A percentile compares a stretch with the other conserved stretches of the same genome.
These are phyloP conservation scores for Nephrotoma guestfalica DNA, from an alignment of 2,888 invertebrate genomes.

Conservation along the genomic window DNA sequence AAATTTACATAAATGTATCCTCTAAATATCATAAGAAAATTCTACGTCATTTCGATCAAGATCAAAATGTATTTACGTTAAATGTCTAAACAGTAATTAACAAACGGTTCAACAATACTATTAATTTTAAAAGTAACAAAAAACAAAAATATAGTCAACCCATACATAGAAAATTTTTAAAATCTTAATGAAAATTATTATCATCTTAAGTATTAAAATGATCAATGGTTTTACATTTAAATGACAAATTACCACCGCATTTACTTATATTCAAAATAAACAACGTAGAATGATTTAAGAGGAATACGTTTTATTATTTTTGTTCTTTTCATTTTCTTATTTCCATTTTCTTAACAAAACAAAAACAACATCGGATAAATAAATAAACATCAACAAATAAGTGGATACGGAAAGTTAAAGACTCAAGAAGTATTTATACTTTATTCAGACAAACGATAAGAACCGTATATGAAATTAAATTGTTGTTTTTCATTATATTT, in stretches of 20 bases:
- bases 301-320: neutral
- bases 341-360: neutral
- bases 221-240: neutral
- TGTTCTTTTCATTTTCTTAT: neutral
- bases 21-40: too few relatives aligned
- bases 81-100: neutral
- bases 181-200: neutral
- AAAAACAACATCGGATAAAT: neutral
- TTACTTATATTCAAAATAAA: neutral
- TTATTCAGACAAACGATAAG: neutral
- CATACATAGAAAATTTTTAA: neutral
- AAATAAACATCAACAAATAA: neutral
- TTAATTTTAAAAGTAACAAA: neutral
- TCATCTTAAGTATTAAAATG: neutral
- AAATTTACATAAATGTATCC: too few relatives aligned
- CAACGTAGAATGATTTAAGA: neutral
- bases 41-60: too few relatives aligned
- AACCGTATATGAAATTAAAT: neutral
- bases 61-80: too few relatives aligned
- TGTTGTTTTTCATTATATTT: neutral
- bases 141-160: neutral
- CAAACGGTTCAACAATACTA: neutral
- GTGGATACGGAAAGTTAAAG: neutral
- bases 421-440: neutral
- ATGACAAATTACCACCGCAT: neutral